Evolutionary conservation across 2,797 vertebrate species (phyloP).

Genomic region (Cirrhinus mrigala): DNA sequence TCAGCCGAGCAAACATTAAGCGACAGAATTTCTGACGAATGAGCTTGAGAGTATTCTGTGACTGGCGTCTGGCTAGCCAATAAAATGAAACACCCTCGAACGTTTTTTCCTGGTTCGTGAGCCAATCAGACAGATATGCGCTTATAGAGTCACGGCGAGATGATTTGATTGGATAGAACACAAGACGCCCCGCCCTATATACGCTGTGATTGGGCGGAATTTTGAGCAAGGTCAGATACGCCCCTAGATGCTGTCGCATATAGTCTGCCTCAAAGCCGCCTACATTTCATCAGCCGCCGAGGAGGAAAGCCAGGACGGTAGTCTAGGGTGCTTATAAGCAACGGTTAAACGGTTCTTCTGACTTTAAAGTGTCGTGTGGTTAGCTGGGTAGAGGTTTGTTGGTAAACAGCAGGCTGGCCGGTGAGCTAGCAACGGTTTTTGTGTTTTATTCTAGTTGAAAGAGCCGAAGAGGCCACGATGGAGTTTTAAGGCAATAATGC

Average conservation of each 20-base stretch:
- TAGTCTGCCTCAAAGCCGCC: not conserved
- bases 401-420: conserved; percentile 48
- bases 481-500: conserved; percentile 81
- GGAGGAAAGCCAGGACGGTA: not conserved
- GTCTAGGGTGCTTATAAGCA: rapidly evolving
- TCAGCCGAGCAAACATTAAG: conserved; percentile 70
- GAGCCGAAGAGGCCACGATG: conserved; percentile 75
- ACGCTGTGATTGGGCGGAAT: conserved; percentile 66
- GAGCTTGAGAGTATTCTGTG: rapidly evolving
- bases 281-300: conserved; percentile 14
- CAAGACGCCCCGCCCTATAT: rapidly evolving
- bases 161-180: conserved; percentile 61
- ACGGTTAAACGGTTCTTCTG: not conserved
- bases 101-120: rapidly evolving
- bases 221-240: not conserved
- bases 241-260: conserved; percentile 56
- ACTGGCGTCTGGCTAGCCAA: conserved; percentile 61
- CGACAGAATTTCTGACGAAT: conserved; percentile 67
- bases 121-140: conserved; percentile 58
- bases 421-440: conserved; percentile 51
- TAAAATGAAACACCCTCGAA: not conserved
- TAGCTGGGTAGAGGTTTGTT: not conserved
- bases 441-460: conserved; percentile 34
- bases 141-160: conserved; percentile 9
- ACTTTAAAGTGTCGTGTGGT: not conserved